A percentile compares a stretch with the other conserved stretches of the same genome.
Evolutionary conservation across 2,888 invertebrate genomes (phyloP).

Genomic region (Coremacera marginata): DNA sequence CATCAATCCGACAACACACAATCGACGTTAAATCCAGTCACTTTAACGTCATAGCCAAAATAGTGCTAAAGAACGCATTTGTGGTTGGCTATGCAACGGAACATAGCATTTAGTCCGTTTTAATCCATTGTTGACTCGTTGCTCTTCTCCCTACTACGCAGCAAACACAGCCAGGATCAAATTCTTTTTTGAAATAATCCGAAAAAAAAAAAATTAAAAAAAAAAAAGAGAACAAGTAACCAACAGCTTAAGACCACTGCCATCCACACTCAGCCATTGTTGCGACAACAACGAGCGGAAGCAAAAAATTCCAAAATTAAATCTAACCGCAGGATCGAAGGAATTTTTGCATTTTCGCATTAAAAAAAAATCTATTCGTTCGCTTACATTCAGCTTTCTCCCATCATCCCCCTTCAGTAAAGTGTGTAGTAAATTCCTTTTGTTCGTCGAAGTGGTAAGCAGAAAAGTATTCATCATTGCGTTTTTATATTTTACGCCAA

Average conservation of each 20-base stretch:
- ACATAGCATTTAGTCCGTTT: constrained; percentile 15
- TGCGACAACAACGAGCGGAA: constrained; percentile 1
- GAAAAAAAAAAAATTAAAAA: not conserved
- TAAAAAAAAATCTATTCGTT: constrained; percentile 2
- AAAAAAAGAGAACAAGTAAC: not conserved
- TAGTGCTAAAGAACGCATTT: not conserved
- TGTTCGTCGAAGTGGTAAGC: constrained; percentile 13
- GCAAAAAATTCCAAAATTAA: constrained; percentile 42
- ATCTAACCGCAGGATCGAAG: constrained; percentile 36
- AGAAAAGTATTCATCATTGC: constrained; percentile 56
- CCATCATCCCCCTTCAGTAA: not conserved
- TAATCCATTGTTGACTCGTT: constrained; percentile 14
- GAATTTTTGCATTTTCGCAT: constrained; percentile 34
- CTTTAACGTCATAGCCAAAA: not conserved
- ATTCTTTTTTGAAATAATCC: constrained; percentile 53
- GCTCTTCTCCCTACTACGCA: not conserved
- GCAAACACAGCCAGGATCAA: constrained; percentile 36
- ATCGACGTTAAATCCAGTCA: constrained; percentile 16
- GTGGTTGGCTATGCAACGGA: constrained; percentile 15
- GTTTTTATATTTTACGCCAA: constrained; percentile 60
- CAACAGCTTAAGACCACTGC: not conserved
- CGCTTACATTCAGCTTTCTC: not conserved
- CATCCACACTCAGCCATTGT: not conserved
- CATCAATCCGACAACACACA: constrained; percentile 21
- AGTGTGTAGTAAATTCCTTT: not conserved